These are phyloP conservation scores for Myiotriccus ornatus DNA, from an alignment of 2,797 vertebrate species.

Conservation along the genomic window DNA sequence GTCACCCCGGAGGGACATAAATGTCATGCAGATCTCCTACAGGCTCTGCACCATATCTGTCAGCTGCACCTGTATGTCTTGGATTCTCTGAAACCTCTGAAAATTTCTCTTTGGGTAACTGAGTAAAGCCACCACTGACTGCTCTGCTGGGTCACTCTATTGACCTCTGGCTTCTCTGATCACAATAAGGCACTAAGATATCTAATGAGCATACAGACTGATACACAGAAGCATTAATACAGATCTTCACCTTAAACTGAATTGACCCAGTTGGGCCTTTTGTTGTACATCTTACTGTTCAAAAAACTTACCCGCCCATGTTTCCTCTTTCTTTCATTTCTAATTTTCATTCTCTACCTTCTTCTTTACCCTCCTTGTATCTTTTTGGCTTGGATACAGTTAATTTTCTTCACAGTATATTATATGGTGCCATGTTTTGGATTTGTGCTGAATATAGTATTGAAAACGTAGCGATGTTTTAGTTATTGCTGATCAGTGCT, in stretches of 20 bases:
- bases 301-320: neutral
- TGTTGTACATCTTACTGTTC: neutral
- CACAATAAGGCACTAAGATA: neutral
- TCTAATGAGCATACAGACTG: neutral
- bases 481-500: neutral
- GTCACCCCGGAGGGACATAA: neutral
- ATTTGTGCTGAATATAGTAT: neutral
- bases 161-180: neutral
- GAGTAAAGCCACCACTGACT: neutral
- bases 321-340: neutral
- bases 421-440: neutral
- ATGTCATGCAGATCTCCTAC: neutral
- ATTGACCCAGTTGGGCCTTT: neutral
- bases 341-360: neutral
- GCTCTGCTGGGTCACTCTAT: neutral
- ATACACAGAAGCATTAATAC: neutral
- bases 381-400: neutral
- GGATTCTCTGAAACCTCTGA: neutral
- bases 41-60: neutral
- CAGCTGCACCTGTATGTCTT: neutral
- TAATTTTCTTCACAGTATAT: neutral
- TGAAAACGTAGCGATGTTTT: neutral
- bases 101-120: neutral
- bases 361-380: neutral
- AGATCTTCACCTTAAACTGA: neutral